Conservation (phyloP, 2,888 invertebrate genomes). For the Corbicula japonica region DNA sequence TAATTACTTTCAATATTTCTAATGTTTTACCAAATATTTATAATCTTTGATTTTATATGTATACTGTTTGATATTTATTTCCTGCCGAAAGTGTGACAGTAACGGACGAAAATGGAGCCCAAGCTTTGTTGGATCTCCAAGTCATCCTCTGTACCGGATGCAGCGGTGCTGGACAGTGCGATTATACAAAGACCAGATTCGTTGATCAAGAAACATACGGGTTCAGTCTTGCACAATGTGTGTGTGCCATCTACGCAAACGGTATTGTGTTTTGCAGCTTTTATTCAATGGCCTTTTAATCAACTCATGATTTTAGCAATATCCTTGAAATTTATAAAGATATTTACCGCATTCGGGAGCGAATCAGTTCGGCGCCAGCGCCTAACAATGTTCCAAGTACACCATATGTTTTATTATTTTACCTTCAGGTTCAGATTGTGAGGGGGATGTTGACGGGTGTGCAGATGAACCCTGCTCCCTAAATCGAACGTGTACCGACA, state of each 20-base stretch:
- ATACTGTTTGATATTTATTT: no score
- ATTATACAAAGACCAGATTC: conserved; percentile 12
- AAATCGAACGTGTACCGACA: conserved; percentile 59
- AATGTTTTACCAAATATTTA: no score
- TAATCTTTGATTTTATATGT: no score
- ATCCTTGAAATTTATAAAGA: no score
- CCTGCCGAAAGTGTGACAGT: conserved; percentile 39
- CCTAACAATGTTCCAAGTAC: no score
- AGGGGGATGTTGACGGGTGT: conserved; percentile 63
- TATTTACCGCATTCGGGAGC: no score
- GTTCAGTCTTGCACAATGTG: conserved; percentile 28
- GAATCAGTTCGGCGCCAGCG: no score
- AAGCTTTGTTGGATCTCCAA: conserved; percentile 14
- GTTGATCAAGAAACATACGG: background rate
- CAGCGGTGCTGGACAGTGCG: conserved; percentile 31
- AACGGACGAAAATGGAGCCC: conserved; percentile 8
- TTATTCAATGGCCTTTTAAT: no score
- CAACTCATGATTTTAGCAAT: no score
- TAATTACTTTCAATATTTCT: no score
- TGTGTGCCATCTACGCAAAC: no score
- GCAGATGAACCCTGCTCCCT: conserved; percentile 51
- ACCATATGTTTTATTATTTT: background rate
- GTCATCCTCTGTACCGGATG: conserved; percentile 37
- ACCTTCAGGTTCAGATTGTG: conserved; percentile 58
- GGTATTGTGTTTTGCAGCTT: no score